These are phyloP conservation scores for Graphium colonna DNA, from an alignment of 2,888 invertebrate genomes.

Conservation along the genomic window DNA sequence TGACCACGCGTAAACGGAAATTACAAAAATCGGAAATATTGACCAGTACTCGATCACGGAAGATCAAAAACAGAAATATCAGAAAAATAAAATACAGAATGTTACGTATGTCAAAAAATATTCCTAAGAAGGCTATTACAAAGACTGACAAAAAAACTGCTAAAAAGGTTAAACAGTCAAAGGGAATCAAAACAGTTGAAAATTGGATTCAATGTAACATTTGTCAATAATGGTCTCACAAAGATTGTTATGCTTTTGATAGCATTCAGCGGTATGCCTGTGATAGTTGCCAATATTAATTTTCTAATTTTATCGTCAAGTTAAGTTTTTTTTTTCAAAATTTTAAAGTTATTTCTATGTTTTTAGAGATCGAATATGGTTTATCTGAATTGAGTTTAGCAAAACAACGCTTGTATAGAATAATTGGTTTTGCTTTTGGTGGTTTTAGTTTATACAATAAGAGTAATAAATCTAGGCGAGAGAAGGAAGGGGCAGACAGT, in stretches of 20 bases:
- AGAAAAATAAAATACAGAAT: constrained; percentile 18
- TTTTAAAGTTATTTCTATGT: constrained; percentile 18
- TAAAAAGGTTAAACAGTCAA: constrained; percentile 30
- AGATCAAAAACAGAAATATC: constrained; percentile 30
- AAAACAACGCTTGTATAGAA: too few relatives aligned
- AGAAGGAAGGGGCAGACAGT: too few relatives aligned
- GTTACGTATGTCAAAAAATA: constrained; percentile 30
- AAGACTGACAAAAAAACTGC: constrained; percentile 24
- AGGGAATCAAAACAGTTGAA: constrained; percentile 32
- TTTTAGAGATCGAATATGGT: constrained; percentile 17
- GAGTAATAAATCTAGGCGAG: too few relatives aligned
- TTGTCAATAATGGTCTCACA: neutral
- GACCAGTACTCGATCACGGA: constrained; percentile 30
- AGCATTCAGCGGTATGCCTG: neutral
- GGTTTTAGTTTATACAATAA: too few relatives aligned
- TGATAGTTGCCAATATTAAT: neutral
- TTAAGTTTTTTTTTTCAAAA: constrained; percentile 23
- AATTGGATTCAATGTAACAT: constrained; percentile 24
- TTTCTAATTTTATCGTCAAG: constrained; percentile 3
- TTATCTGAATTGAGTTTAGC: too few relatives aligned
- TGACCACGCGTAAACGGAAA: constrained; percentile 25
- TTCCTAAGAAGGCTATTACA: constrained; percentile 28
- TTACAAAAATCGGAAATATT: constrained; percentile 20
- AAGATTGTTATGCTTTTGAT: neutral
- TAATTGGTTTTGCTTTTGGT: too few relatives aligned